These are phyloP conservation scores for Trissolcus brochymenae DNA, from an alignment of 2,888 invertebrate genomes.

Conservation along the genomic window DNA sequence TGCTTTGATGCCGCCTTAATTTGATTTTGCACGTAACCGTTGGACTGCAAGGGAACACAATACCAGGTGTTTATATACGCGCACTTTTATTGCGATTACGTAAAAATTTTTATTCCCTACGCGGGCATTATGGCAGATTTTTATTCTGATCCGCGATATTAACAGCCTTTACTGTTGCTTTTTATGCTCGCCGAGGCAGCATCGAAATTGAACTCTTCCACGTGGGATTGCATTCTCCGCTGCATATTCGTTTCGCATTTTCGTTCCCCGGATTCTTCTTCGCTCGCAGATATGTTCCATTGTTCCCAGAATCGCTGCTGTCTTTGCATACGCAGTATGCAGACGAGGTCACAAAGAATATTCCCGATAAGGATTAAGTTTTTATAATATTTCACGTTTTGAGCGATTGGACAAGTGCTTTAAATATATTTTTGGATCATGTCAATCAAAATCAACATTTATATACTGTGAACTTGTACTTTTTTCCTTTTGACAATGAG, in stretches of 20 bases:
- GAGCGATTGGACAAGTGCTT: slow-evolving; percentile 34
- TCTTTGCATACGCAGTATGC: slow-evolving; percentile 59
- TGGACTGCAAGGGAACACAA: slow-evolving; percentile 27
- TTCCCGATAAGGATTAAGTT: slow-evolving; percentile 51
- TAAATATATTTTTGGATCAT: slow-evolving; percentile 16
- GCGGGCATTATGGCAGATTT: slow-evolving; percentile 12
- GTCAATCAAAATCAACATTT: no score
- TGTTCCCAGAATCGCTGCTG: slow-evolving; percentile 62
- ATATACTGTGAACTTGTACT: no score
- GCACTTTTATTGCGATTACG: slow-evolving; percentile 24
- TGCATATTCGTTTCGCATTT: slow-evolving; percentile 43
- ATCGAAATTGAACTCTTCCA: slow-evolving; percentile 37
- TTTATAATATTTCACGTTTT: slow-evolving; percentile 2
- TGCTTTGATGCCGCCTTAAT: slow-evolving; percentile 17
- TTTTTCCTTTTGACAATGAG: no score
- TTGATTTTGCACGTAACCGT: slow-evolving; percentile 28
- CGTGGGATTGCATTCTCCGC: slow-evolving; percentile 34
- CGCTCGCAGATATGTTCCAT: slow-evolving; percentile 60
- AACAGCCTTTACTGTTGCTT: slow-evolving; percentile 34
- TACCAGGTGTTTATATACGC: slow-evolving; percentile 22
- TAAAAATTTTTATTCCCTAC: slow-evolving; percentile 19
- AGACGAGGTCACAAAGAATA: slow-evolving; percentile 59
- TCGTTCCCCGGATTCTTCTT: slow-evolving; percentile 58
- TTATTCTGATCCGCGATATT: slow-evolving; percentile 33
- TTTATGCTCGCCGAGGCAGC: slow-evolving; percentile 25